A percentile compares a stretch with the other conserved stretches of the same genome.
phyloP scores from a whole-genome alignment of 2,888 invertebrate genomes.

The Cremastobaeus sp. region DNA sequence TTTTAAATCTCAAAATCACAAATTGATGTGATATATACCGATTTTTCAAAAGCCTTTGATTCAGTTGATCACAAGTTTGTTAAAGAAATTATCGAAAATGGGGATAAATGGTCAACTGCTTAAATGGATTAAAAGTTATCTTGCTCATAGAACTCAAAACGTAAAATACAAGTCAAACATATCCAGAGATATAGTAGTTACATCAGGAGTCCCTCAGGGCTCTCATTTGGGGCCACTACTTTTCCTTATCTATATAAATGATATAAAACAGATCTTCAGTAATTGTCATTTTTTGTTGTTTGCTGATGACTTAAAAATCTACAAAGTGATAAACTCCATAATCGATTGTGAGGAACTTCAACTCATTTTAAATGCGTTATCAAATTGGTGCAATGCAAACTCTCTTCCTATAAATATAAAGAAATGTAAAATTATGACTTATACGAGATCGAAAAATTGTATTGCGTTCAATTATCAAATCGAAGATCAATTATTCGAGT shows the following conservation, averaged over 20 bases:
- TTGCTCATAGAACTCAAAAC: not conserved
- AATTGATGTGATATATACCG: not conserved
- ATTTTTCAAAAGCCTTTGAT: not conserved
- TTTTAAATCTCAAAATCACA: no score
- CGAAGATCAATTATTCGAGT: not conserved
- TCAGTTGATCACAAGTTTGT: no score
- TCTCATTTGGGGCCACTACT: not conserved
- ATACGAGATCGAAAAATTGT: not conserved
- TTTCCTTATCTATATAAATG: not conserved
- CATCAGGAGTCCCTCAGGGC: not conserved
- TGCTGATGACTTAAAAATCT: constrained; percentile 1
- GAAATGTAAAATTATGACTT: not conserved
- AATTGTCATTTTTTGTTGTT: not conserved
- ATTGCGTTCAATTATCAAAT: not conserved
- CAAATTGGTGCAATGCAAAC: not conserved
- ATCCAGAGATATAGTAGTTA: not conserved
- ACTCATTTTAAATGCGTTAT: no score
- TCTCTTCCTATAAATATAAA: not conserved
- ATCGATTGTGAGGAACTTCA: no score
- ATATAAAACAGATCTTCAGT: not conserved
- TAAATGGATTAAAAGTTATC: not conserved
- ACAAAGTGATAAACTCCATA: no score
- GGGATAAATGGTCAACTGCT: not conserved
- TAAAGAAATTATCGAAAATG: no score
- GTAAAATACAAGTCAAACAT: not conserved